Base-by-base conservation (phyloP, 2,797 vertebrate species). In the Babyrousa celebensis region DNA sequence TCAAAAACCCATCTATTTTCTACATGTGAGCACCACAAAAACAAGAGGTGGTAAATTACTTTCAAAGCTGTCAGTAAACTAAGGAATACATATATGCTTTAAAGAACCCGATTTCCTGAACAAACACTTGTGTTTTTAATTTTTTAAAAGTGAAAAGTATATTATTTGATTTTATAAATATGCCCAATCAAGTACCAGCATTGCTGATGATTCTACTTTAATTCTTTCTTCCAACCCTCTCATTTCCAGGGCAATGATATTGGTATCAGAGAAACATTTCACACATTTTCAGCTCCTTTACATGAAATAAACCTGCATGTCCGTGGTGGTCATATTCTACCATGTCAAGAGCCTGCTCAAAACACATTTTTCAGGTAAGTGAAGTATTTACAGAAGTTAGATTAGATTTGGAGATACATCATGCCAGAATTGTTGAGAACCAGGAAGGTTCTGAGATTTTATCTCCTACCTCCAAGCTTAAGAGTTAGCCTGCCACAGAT, bases 281-380 rank as follows among this genome's bases (percentile, higher is more conserved):
- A 98, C 1, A 1, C 0, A 0, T 99, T 99, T 98, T 0, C 48
- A 2, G 95, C 99, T 88, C 98, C 99, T 9, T 74, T 98, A 70
- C 27, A 99, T 8, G 98, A 98, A 72, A 99, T 99, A 94, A 99
- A 99, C 97, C 98, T 99, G 65, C 99, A 99, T 84, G 94, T 99
- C 65, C 98, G 99, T 96, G 99, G 99, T 70, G 99, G 99, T 40
- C 97, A 99, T 75, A 99, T 99, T 85, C 83, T 99, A 75, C 99
- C 99, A 6, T 99, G 99, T 97, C 99, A 99, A 98, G 98, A 99
- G 86, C 98, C 99, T 77, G 98, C 96, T 84, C 98, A 54, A 27
- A 99, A 96, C 77, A 99, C 99, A 65, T 0, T 60, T 68, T 48
- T 96, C 77, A 99, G 99, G 99, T 99, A 88, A 93, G 56, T 20